Evolutionary conservation across 2,797 vertebrate species (phyloP), one percentile per base, ranked within the genome.

Genomic region (Sebastes steindachneri): DNA sequence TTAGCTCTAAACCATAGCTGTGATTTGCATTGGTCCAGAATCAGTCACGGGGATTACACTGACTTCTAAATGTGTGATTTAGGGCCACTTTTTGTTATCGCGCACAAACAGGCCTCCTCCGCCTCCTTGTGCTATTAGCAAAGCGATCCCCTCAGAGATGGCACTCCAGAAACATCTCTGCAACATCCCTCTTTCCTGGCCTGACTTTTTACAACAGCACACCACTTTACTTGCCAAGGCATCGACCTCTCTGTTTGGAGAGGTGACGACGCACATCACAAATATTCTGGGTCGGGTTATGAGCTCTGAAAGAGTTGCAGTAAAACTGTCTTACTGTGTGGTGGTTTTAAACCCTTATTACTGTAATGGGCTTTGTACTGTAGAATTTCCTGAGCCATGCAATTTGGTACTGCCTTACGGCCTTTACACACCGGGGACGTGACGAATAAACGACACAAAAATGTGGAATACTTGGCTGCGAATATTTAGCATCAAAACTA

Each of bases 21-120:
- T 74, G 69, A 90, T 86, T 89, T 82, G 69, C 73, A 77, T 48
- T 77, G 68, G 84, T 77, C 81, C 87, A 78, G 77, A 91, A 93
- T 93, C 84, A 76, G 91, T 92, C 83, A 89, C 63, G 10, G 91
- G 88, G 93, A 95, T 95, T 95, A 95, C 74, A 63, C 33, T 53
- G 72, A 89, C 66, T 91, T 84, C 68, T 84, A 86, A 93, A 88
- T 73, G 77, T 63, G 71, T 77, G 81, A 91, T 73, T 91, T 69
- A 45, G 74, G 86, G 87, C 77, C 66, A 73, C 76, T 82, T 90
- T 90, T 86, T 90, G 87, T 92, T 94, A 92, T 94, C 94, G 1
- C 69, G 19, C 67, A 83, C 77, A 86, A 79, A 86, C 90, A 94
- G 83, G 73, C 77, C 41, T 84, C 80, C 37, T 67, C 76, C 5